phyloP scores from a whole-genome alignment of 1,140 invertebrate genomes.

The Caenorhabditis brenneri region DNA sequence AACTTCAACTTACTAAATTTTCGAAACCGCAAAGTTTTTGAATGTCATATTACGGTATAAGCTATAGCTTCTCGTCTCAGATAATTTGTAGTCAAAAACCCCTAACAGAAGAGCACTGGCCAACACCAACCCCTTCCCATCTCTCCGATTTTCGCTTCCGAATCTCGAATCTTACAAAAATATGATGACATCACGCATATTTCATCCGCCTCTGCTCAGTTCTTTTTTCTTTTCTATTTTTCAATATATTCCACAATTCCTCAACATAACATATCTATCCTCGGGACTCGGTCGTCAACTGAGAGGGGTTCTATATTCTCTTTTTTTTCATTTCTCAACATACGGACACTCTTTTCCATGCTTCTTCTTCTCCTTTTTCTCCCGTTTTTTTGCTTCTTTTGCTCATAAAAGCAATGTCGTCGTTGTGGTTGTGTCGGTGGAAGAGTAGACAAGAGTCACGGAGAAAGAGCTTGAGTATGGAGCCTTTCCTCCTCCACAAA shows the following conservation, averaged over 20 bases:
- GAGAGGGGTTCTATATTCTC: neutral
- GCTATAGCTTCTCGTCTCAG: no score
- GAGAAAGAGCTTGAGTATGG: conserved; percentile 3
- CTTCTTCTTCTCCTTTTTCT: neutral
- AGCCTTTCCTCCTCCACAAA: neutral
- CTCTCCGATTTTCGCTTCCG: no score
- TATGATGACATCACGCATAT: no score
- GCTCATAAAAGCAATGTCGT: conserved; percentile 42
- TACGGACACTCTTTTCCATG: neutral
- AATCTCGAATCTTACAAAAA: no score
- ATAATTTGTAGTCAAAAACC: no score
- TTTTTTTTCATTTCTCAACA: conserved; percentile 5
- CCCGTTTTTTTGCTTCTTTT: neutral
- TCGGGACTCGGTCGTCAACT: neutral
- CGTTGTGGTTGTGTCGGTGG: neutral
- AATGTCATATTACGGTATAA: no score
- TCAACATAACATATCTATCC: no score
- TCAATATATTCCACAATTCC: conserved; percentile 1
- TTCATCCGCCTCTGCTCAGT: neutral
- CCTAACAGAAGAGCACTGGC: no score
- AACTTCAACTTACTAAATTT: no score
- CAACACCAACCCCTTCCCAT: no score
- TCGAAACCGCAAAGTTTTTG: no score
- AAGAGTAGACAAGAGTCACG: conserved; percentile 34
- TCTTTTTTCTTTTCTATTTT: neutral